Evolutionary conservation across 1,140 invertebrate species (phyloP), one percentile per base, ranked within the genome.

Genomic region (Conus betulinus): DNA sequence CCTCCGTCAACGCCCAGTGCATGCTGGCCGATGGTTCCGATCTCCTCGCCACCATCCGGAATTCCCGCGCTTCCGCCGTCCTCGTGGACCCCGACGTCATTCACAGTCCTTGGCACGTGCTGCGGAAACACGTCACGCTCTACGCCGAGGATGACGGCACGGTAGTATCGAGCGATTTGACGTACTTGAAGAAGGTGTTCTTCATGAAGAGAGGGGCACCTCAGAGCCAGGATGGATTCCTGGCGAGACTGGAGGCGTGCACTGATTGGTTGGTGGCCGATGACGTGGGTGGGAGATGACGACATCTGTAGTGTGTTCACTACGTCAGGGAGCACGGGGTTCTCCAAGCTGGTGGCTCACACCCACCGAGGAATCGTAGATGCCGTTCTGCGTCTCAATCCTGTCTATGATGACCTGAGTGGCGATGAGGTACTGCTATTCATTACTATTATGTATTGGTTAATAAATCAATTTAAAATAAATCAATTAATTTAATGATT

Each of bases 261-360:
- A 7, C 25, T 0, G 52, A 87, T 10, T 8, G 4, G 8, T 55
- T 20, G 6, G 20, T 39, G 39, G 53, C 25, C 55, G 76, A 79
- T 10, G 52, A 51, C 0, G 51, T 63, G 20, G 55, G 51, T 63
- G 20, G 55, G 6, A 4, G 0, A 27, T 6, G 78, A 78, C 7
- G 86, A 87, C 74, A 5, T 87, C 11, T 23, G 20, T 13, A 25
- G 20, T n/a, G 78, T 87, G n/a, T 87, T 87, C 57, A 87, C 86
- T 8, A 79, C 86, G 7, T 87, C 86, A 13, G 86, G 86, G 4
- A 87, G 86, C 53, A 25, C 86, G 39, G 86, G 86, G 0, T 87
- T 79, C 52, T 79, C 86, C 20, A 87, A 87, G 57, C 86, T 87
- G 13, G 86, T 87, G 23, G 27, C 53, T 11, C 25, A 53, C 25